A percentile compares a stretch with the other conserved stretches of the same genome.
These are phyloP conservation scores for Onthophagus taurus DNA, from an alignment of 1,140 invertebrate genomes.

Conservation along the genomic window DNA sequence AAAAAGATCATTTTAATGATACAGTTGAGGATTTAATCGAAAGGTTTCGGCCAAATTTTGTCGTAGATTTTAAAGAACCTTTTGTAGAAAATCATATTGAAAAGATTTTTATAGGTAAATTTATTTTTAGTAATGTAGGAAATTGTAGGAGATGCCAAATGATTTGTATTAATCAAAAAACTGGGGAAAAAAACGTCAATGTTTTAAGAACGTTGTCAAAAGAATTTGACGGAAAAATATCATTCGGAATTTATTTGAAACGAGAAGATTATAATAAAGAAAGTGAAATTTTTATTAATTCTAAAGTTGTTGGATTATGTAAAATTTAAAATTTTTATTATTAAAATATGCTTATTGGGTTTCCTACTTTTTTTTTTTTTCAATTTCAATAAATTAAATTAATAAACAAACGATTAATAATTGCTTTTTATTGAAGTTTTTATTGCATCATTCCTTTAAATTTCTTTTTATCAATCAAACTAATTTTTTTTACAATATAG, in stretches of 20 bases:
- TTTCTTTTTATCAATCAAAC: too few species aligned
- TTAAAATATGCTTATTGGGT: too few species aligned
- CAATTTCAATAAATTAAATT: too few species aligned
- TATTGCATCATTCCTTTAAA: too few species aligned
- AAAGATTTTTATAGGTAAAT: slow-evolving; percentile 57
- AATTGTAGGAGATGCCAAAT: slow-evolving; percentile 85
- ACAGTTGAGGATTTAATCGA: slow-evolving; percentile 46
- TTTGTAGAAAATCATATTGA: slow-evolving; percentile 72
- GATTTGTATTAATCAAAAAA: slow-evolving; percentile 85
- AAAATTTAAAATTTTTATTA: too few species aligned
- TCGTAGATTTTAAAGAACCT: slow-evolving; percentile 48
- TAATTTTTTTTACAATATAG: too few species aligned
- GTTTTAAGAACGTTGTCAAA: slow-evolving; percentile 72
- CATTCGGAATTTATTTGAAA: slow-evolving; percentile 62
- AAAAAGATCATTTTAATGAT: slow-evolving; percentile 42
- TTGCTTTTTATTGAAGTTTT: too few species aligned
- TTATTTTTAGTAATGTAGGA: slow-evolving; percentile 36
- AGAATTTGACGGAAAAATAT: slow-evolving; percentile 62
- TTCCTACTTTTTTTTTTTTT: too few species aligned
- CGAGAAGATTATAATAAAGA: neutral
- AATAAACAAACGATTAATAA: too few species aligned
- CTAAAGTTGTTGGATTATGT: too few species aligned
- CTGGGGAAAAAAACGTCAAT: slow-evolving; percentile 69
- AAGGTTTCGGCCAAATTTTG: slow-evolving; percentile 60
- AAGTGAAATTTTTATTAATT: neutral